A percentile compares a stretch with the other conserved stretches of the same genome.
Conservation (phyloP, 2,888 invertebrate species). For the Leptopterna dolabrata region DNA sequence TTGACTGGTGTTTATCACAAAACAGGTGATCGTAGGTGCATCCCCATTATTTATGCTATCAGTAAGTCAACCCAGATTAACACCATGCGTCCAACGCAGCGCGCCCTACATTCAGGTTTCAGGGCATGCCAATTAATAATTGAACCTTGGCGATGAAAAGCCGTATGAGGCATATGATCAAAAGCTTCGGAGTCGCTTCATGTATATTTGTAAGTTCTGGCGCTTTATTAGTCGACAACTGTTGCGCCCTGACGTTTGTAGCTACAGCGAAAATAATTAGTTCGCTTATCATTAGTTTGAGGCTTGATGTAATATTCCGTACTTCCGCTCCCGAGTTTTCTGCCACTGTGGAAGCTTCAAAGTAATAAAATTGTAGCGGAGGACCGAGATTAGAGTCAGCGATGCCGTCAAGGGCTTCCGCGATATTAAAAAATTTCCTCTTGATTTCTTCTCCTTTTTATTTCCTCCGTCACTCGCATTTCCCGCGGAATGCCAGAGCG, state of each 20-base stretch:
- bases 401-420: neutral
- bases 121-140: no score
- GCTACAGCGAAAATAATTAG: neutral
- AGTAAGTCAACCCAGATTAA: no score
- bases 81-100: no score
- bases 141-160: no score
- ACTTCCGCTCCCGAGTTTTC: neutral
- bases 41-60: no score
- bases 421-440: neutral
- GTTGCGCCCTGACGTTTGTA: neutral
- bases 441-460: neutral
- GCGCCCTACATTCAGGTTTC: no score
- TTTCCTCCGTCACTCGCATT: slow-evolving; percentile 1
- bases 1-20: no score
- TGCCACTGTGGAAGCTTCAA: neutral
- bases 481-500: neutral
- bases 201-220: neutral
- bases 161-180: no score
- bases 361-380: neutral
- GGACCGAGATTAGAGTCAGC: neutral
- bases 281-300: neutral
- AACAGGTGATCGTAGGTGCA: no score
- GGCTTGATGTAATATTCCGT: neutral
- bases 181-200: no score
- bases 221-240: neutral